Conservation (phyloP, 2,113 vertebrate species). For the rat (Rattus norvegicus) region GRCr8 NC_086037.1:61757001-61757500, state of each 20-base stretch:
- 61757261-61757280: background rate
- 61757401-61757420: background rate
- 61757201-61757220: background rate
- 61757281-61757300: background rate
- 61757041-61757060: background rate
- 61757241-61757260: background rate
- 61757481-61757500: background rate
- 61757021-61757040: background rate
- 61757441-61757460: background rate
- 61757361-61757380: background rate
- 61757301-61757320: background rate
- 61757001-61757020: background rate
- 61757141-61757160: background rate
- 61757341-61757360: background rate
- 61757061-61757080: background rate
- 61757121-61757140: background rate
- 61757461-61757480: background rate
- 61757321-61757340: background rate
- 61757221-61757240: background rate
- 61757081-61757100: background rate
- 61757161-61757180: background rate
- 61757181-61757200: background rate
- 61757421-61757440: background rate
- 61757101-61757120: background rate
- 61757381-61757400: background rate